These are phyloP conservation scores for Perdix hodgsoniae DNA, from an alignment of 2,797 vertebrate genomes.

Conservation along the genomic window DNA sequence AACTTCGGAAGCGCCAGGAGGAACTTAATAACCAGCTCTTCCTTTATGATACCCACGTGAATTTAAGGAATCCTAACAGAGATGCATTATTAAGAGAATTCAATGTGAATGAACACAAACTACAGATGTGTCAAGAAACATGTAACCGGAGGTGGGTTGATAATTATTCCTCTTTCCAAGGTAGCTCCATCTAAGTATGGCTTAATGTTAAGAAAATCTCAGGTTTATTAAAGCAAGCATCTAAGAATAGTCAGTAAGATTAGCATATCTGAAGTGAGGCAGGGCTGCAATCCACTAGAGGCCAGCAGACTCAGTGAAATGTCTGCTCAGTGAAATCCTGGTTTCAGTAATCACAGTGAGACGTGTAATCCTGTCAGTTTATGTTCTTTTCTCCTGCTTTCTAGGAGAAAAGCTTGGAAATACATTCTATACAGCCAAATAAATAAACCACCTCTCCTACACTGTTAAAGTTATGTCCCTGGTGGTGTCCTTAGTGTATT, in stretches of 20 bases:
- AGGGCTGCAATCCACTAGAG: slow-evolving; percentile 41
- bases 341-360: background rate
- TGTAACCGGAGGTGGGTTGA: slow-evolving; percentile 83
- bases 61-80: slow-evolving; percentile 78
- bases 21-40: slow-evolving; percentile 86
- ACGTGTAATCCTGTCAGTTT: background rate
- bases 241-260: background rate
- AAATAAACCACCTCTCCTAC: background rate
- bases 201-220: background rate
- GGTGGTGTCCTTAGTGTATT: background rate
- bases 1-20: slow-evolving; percentile 87
- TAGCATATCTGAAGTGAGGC: background rate
- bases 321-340: background rate
- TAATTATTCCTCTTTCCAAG: background rate
- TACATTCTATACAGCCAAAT: background rate
- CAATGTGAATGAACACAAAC: slow-evolving; percentile 84
- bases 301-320: slow-evolving; percentile 57
- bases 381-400: background rate
- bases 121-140: slow-evolving; percentile 82
- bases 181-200: background rate
- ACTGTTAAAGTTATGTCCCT: background rate
- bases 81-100: slow-evolving; percentile 85
- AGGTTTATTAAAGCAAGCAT: background rate
- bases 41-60: slow-evolving; percentile 88
- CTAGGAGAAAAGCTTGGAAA: background rate